These are phyloP conservation scores for Germaria angustata DNA, from an alignment of 2,888 invertebrate genomes.

Conservation along the genomic window DNA sequence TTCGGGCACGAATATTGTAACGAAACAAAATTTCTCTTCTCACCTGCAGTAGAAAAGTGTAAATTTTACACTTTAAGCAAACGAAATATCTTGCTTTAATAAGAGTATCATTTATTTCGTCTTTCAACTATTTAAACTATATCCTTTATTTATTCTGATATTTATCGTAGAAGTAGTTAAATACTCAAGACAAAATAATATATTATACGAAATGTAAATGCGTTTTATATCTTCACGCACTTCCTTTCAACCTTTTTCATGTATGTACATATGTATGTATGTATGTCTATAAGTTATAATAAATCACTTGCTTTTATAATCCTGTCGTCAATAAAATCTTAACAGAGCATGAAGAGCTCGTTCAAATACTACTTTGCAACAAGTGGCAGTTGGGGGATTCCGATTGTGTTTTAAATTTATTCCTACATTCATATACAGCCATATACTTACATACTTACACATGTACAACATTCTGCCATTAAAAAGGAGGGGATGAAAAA, in stretches of 20 bases:
- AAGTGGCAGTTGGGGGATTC: slow-evolving; percentile 51
- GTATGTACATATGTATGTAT: not conserved
- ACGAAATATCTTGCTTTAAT: no score
- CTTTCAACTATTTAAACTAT: no score
- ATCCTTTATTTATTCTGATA: not conserved
- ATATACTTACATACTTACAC: not conserved
- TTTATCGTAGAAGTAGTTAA: not conserved
- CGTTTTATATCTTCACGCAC: not conserved
- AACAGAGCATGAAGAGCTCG: slow-evolving; percentile 25
- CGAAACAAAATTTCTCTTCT: no score
- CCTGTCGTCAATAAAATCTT: slow-evolving; percentile 47
- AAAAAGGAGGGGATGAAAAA: not conserved
- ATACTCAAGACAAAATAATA: not conserved
- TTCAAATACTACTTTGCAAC: slow-evolving; percentile 51
- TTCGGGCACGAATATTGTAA: no score
- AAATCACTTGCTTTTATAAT: slow-evolving; percentile 58
- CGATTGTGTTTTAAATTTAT: slow-evolving; percentile 13
- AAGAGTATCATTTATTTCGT: no score
- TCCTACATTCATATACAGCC: not conserved
- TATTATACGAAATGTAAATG: not conserved
- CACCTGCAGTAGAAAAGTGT: no score
- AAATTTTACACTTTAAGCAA: no score
- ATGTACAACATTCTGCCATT: slow-evolving; percentile 39
- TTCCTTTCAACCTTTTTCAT: not conserved
- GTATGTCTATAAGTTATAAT: slow-evolving; percentile 25